These are phyloP conservation scores for Odontophorus gujanensis DNA, from an alignment of 2,113 vertebrate species.

Conservation along the genomic window DNA sequence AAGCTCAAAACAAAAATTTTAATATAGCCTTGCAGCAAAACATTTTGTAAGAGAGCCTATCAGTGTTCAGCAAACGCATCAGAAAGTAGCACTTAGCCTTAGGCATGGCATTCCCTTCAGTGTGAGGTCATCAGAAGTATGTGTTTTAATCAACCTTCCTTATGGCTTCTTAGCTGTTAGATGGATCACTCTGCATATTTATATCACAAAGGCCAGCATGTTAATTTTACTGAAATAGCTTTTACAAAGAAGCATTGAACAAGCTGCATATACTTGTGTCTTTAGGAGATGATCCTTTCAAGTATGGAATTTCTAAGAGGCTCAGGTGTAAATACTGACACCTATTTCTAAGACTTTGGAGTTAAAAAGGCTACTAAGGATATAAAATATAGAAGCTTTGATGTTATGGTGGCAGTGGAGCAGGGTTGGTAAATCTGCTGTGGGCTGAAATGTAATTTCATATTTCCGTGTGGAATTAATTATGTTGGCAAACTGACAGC, in stretches of 20 bases:
- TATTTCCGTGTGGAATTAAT: background rate
- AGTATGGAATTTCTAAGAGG: background rate
- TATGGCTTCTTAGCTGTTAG: background rate
- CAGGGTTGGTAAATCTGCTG: background rate
- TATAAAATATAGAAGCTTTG: background rate
- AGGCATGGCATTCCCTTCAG: background rate
- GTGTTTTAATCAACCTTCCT: background rate
- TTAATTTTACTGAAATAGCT: background rate
- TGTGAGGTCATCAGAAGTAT: background rate
- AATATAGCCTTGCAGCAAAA: background rate
- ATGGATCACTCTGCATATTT: background rate
- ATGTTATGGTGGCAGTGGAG: background rate
- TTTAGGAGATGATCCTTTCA: background rate
- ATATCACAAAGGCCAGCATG: background rate
- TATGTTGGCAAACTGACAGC: fast-evolving
- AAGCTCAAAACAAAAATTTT: background rate
- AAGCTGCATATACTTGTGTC: fast-evolving
- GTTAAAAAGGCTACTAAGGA: background rate
- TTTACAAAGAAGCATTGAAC: background rate
- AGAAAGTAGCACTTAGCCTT: background rate
- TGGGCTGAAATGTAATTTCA: background rate
- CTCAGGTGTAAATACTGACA: background rate
- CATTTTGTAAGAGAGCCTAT: background rate
- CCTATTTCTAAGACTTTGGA: background rate
- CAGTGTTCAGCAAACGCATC: fast-evolving